Conservation (phyloP, 2,113 vertebrate species). For the Rhinogobius similis region DNA sequence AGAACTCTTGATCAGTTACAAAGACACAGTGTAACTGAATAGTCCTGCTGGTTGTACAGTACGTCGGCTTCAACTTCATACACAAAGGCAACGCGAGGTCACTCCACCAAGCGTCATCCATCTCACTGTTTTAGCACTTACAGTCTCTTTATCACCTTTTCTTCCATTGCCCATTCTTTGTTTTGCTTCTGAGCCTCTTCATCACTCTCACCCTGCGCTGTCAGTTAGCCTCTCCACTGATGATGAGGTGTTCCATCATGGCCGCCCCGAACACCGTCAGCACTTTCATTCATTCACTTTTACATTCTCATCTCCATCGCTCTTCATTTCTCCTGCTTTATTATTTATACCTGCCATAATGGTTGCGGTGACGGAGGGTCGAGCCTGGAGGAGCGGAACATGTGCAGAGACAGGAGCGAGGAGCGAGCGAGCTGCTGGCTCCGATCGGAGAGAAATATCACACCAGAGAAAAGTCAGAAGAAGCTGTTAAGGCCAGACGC, state of each 20-base stretch:
- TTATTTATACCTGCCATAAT: slow-evolving; percentile 2
- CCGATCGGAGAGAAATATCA: too few species aligned
- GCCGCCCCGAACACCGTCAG: neutral
- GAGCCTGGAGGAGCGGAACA: neutral
- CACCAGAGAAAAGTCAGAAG: too few species aligned
- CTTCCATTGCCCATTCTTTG: neutral
- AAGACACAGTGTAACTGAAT: too few species aligned
- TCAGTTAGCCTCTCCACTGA: neutral
- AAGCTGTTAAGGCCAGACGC: too few species aligned
- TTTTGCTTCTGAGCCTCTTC: neutral
- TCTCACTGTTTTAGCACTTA: neutral
- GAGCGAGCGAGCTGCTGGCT: neutral
- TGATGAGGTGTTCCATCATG: slow-evolving; percentile 4
- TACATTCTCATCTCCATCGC: neutral
- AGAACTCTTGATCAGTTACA: too few species aligned
- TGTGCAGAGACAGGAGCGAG: neutral
- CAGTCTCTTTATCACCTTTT: neutral
- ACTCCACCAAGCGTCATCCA: neutral
- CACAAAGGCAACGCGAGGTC: neutral
- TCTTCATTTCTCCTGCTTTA: slow-evolving; percentile 1
- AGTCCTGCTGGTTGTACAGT: too few species aligned
- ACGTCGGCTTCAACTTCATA: too few species aligned
- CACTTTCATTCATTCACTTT: slow-evolving; percentile 7
- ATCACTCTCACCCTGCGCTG: neutral
- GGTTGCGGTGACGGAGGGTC: neutral